Percentiles rank a stretch among this genome's conserved stretches.
phyloP scores from a whole-genome alignment of 2,113 vertebrate genomes.

The Alaudala cheleensis region DNA sequence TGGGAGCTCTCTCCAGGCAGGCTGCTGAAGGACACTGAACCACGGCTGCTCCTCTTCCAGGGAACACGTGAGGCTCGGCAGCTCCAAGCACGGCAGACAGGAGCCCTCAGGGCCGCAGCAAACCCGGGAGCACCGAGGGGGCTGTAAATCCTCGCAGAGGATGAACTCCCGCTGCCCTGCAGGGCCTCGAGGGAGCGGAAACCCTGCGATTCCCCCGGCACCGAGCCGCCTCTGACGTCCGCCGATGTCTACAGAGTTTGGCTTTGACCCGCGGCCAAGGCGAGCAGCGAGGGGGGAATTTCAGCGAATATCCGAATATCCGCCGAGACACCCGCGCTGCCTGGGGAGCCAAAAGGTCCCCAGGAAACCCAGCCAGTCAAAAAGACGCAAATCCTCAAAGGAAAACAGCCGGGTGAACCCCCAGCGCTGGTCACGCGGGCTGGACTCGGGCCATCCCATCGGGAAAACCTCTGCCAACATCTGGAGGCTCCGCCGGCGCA shows the following conservation, averaged over 20 bases:
- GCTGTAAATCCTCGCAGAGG: not conserved
- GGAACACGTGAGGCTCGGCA: rapidly evolving
- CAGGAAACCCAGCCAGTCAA: not conserved
- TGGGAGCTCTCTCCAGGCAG: not conserved
- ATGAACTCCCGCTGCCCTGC: not conserved
- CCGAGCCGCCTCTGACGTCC: not conserved
- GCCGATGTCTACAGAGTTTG: not conserved
- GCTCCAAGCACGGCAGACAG: not conserved
- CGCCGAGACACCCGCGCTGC: not conserved
- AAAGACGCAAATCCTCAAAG: not conserved
- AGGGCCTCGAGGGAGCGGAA: not conserved
- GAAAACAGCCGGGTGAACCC: not conserved
- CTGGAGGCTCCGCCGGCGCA: not conserved
- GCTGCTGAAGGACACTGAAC: rapidly evolving
- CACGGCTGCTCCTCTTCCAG: not conserved
- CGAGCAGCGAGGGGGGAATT: not conserved
- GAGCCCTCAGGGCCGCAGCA: rapidly evolving
- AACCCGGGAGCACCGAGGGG: rapidly evolving
- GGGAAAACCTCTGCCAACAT: not conserved
- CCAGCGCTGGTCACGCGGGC: rapidly evolving
- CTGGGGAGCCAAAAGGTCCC: not conserved
- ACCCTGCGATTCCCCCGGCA: not conserved
- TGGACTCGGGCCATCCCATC: not conserved
- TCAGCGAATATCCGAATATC: not conserved
- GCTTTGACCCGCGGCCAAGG: constrained; percentile 26